A percentile compares a stretch with the other conserved stretches of the same genome.
These are phyloP conservation scores for Myotis yumanensis DNA, from an alignment of 2,113 vertebrate genomes.

Conservation along the genomic window DNA sequence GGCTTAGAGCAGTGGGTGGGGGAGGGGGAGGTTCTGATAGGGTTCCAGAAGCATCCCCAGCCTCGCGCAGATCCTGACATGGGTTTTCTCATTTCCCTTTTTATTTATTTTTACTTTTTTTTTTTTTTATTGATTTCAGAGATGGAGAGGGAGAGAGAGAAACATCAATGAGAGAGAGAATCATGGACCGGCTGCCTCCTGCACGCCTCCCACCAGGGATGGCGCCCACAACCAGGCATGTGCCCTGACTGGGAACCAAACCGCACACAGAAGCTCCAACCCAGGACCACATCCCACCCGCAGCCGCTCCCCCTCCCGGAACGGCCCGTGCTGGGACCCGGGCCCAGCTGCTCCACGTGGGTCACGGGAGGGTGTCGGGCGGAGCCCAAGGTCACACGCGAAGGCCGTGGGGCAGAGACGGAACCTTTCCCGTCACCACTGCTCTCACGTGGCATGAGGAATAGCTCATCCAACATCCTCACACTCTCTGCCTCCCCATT, in stretches of 20 bases:
- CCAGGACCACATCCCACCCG: background rate
- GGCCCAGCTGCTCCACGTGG: no score
- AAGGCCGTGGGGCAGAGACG: background rate
- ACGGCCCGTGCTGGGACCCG: background rate
- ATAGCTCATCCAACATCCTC: background rate
- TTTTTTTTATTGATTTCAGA: no score
- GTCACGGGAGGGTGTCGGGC: background rate
- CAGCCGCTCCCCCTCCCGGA: background rate
- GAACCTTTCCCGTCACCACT: background rate
- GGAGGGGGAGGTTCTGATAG: background rate
- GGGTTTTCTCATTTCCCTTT: background rate
- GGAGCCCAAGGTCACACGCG: background rate
- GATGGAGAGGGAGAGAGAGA: no score
- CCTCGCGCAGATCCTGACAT: background rate
- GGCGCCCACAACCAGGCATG: no score
- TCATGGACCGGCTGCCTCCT: no score
- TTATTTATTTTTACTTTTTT: background rate
- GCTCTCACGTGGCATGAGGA: background rate
- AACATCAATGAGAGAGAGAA: no score
- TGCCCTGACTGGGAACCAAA: no score
- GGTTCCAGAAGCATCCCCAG: background rate
- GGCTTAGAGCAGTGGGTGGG: background rate
- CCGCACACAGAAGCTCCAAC: background rate
- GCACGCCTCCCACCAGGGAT: no score
- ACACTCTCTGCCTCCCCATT: background rate